Evolutionary conservation across 2,797 vertebrate genomes (phyloP), one percentile per base, ranked within the genome.

Genomic region (Gastrophryne carolinensis): DNA sequence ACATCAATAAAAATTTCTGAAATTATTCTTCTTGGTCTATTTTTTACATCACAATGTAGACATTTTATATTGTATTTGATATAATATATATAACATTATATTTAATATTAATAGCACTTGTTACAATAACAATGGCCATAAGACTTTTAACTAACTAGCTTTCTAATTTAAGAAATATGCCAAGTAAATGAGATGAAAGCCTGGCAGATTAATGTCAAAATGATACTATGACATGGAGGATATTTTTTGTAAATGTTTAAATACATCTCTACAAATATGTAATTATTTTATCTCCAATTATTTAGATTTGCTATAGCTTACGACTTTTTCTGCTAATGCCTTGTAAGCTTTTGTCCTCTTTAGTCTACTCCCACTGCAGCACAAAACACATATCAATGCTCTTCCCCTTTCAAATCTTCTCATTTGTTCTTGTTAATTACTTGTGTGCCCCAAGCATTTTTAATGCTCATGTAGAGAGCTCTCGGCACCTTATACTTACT

Each of bases 391-490:
- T 78, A 78, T 65, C 60, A 78, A 35, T 70, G 75, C 54, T 54
- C 75, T 72, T 72, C 75, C 75, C 74, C 60, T 66, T 71, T 78
- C 68, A 78, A 64, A 78, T 78, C 32, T 72, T 57, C 75, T 78
- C 75, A 78, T 78, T 78, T 78, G 75, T 78, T 78, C 75, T 78
- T 78, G 75, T 78, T 78, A 78, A 78, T 78, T 78, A 78, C 75
- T 72, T 78, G 68, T 72, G 75, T 66, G 75, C 75, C 75, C 67
- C 67, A 64, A 78, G 75, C 75, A 71, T 64, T 78, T 78, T 34
- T 78, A 78, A 78, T 78, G 75, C 75, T 78, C 75, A 78, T 78
- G 75, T 72, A 72, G 75, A 78, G 75, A 65, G 75, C 75, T 78
- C 68, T 65, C 75, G 75, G 75, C 68, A 65, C 67, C 75, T 78